A percentile compares a stretch with the other conserved stretches of the same genome.
Evolutionary conservation across 2,888 invertebrate species (phyloP).

Genomic region (Phyllotreta cruciferae): DNA sequence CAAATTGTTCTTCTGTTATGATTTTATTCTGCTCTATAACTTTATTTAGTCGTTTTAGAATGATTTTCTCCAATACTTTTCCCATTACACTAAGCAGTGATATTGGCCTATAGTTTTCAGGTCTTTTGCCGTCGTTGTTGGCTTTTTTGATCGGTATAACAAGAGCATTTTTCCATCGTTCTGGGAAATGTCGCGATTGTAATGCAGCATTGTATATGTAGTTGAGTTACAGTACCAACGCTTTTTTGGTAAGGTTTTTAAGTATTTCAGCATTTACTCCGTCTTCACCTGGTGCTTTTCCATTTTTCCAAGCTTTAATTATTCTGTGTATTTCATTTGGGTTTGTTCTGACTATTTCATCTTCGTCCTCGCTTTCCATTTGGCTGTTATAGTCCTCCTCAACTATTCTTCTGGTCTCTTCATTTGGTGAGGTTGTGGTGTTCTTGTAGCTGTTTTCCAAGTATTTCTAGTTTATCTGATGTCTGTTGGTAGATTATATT

Average conservation of each 20-base stretch:
- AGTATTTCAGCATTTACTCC: too few relatives aligned
- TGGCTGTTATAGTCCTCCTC: not conserved
- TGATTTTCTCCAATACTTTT: not conserved
- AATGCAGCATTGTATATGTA: too few relatives aligned
- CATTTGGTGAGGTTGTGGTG: not conserved
- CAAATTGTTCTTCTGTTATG: conserved; percentile 4
- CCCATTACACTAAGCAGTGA: not conserved
- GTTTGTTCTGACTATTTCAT: not conserved
- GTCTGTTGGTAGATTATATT: not conserved
- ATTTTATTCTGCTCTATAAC: not conserved
- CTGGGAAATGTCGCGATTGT: too few relatives aligned
- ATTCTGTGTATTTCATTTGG: not conserved
- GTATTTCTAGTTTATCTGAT: not conserved
- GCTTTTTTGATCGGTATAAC: not conserved
- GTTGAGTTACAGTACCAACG: too few relatives aligned
- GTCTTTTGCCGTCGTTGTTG: not conserved
- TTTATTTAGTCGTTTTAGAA: not conserved
- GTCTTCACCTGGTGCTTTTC: too few relatives aligned
- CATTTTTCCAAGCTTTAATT: too few relatives aligned
- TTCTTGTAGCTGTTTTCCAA: not conserved
- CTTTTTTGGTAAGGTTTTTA: not conserved
- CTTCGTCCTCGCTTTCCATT: not conserved
- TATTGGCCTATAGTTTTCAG: not conserved
- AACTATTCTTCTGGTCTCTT: not conserved
- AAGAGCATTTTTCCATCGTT: not conserved